These are phyloP conservation scores for Valencia hispanica DNA, from an alignment of 2,797 vertebrate genomes.

Conservation along the genomic window DNA sequence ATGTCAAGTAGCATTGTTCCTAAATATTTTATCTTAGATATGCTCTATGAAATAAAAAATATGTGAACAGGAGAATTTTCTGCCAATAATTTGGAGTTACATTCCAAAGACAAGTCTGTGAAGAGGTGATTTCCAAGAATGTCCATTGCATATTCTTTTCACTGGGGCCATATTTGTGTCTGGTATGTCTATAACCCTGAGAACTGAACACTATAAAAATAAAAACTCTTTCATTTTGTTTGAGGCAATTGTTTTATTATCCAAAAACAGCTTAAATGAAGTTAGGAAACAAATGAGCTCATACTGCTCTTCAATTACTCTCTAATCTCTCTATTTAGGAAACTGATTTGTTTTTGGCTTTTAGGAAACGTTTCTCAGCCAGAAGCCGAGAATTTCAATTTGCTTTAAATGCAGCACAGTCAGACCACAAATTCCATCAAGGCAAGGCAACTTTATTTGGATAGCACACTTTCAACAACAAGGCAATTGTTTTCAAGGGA, in stretches of 20 bases:
- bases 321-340: background rate
- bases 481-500: no score
- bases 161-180: background rate
- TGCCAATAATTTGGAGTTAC: background rate
- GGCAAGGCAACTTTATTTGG: background rate
- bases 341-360: conserved; percentile 3
- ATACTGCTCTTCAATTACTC: background rate
- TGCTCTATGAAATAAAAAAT: background rate
- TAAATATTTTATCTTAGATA: background rate
- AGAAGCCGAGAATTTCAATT: conserved; percentile 4
- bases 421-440: background rate
- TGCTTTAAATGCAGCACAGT: conserved; percentile 4
- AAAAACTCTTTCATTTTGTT: no score
- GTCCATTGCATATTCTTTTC: background rate
- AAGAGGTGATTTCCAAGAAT: no score
- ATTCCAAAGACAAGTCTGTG: no score
- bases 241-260: background rate
- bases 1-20: no score
- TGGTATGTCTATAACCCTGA: background rate
- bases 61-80: background rate
- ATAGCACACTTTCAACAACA: no score
- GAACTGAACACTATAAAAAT: background rate
- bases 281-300: background rate
- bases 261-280: background rate
- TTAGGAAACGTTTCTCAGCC: background rate